Conservation (phyloP, 2,113 vertebrate genomes). For the Nyctereutes procyonoides region DNA sequence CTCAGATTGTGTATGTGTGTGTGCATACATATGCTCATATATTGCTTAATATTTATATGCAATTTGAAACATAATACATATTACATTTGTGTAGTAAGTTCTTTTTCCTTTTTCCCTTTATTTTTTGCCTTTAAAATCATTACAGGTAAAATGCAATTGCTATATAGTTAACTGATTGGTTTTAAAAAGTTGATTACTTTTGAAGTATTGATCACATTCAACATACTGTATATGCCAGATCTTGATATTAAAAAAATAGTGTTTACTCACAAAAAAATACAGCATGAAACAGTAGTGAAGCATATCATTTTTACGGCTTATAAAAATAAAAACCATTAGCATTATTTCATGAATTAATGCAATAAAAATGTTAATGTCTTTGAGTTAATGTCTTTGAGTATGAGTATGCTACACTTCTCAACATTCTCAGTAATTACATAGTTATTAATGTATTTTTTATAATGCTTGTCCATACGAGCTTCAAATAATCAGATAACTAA, state of each 20-base stretch:
- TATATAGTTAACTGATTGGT: neutral
- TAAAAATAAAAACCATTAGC: constrained; percentile 46
- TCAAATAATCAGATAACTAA: neutral
- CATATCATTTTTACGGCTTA: neutral
- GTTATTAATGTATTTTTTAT: neutral
- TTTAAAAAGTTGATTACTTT: neutral
- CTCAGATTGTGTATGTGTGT: neutral
- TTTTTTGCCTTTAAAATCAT: neutral
- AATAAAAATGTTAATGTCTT: neutral
- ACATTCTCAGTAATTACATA: neutral
- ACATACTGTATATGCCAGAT: neutral
- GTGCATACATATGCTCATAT: neutral
- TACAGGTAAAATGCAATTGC: neutral
- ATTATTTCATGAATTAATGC: neutral
- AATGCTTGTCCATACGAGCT: neutral
- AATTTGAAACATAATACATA: neutral
- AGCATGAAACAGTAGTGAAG: neutral
- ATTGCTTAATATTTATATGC: neutral
- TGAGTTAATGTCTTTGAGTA: neutral
- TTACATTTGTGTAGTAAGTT: neutral
- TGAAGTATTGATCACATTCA: neutral
- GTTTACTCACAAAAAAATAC: neutral
- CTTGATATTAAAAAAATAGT: neutral
- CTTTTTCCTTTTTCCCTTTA: neutral
- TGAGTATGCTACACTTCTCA: neutral